Percentiles rank a stretch among this genome's conserved stretches.
Evolutionary conservation across 2,888 invertebrate species (phyloP).

Genomic region (Drosophila engyochracea): DNA sequence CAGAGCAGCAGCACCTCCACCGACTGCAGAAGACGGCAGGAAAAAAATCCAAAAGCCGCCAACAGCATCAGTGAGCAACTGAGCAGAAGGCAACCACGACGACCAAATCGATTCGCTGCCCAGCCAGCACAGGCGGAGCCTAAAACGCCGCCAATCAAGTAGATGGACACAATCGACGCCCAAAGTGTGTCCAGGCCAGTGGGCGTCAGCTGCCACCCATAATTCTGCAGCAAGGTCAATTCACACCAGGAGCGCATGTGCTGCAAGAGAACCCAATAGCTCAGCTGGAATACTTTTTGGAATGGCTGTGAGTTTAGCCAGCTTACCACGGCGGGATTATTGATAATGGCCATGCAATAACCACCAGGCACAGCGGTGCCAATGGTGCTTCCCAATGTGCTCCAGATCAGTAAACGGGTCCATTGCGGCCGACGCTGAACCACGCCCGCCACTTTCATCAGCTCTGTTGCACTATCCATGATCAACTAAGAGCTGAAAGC

Average conservation of each 20-base stretch:
- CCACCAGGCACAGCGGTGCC: constrained; percentile 92
- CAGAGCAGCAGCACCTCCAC: constrained; percentile 92
- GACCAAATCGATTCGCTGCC: constrained; percentile 90
- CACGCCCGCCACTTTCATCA: neutral
- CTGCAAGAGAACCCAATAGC: constrained; percentile 41
- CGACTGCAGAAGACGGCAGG: constrained; percentile 88
- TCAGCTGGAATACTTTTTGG: neutral
- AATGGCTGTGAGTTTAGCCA: neutral
- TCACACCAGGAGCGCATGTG: constrained; percentile 91
- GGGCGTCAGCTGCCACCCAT: constrained; percentile 86
- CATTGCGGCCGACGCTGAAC: constrained; percentile 19
- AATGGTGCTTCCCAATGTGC: constrained; percentile 55
- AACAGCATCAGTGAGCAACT: constrained; percentile 48
- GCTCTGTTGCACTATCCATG: constrained; percentile 21
- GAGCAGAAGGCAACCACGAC: constrained; percentile 57
- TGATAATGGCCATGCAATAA: constrained; percentile 93
- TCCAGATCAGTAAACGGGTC: constrained; percentile 52
- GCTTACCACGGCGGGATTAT: constrained; percentile 91
- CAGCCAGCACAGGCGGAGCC: constrained; percentile 93
- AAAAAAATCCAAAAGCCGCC: constrained; percentile 87
- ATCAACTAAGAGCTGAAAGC: constrained; percentile 4
- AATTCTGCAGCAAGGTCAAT: constrained; percentile 87
- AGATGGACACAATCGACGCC: constrained; percentile 94
- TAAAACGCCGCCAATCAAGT: constrained; percentile 94
- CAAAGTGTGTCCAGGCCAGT: constrained; percentile 89